Evolutionary conservation across 2,797 vertebrate genomes (phyloP), one percentile per base, ranked within the genome.

Genomic region (Anguilla marmorata): DNA sequence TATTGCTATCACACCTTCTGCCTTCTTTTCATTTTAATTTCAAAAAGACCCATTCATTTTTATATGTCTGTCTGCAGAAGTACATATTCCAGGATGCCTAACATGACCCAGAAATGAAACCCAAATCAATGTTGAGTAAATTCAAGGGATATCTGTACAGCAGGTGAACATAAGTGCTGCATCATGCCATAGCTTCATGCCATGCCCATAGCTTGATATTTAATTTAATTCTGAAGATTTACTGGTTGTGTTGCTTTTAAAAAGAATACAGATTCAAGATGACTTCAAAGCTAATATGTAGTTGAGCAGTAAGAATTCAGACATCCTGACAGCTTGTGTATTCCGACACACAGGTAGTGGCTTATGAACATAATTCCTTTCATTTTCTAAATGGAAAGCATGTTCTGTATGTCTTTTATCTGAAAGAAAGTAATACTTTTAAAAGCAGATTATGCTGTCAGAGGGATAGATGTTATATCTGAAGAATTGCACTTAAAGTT

Each of bases 381-480:
- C 90, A 90, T 90, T 89, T 89, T 90, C 90, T 58, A 91, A 90
- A 86, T 90, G 82, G 90, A 89, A 90, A 87, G 85, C 86, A 50
- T 74, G 85, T 90, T 91, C 9, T 89, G 87, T 90, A 89, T 76
- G 87, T 84, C 90, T 86, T 30, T 48, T 24, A 83, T 85, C 87
- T 88, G 74, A 74, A 87, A 48, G 52, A 86, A 50, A 63, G 87
- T 87, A 89, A 90, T 86, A 89, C 50, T 72, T 21, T 85, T 74
- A 85, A 87, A 90, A 87, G 88, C 85, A 89, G 86, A 66, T 88
- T 90, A 89, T 60, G 63, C 80, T 45, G 52, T 89, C 87, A 87
- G 85, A 86, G 84, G 87, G 84, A 88, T 84, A 50, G 54, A 83
- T 27, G 80, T 83, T 60, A 86, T 66, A 58, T 58, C 76, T n/a